Base-by-base conservation (phyloP, 2,113 vertebrate species). In the Eubucco bourcierii region DNA sequence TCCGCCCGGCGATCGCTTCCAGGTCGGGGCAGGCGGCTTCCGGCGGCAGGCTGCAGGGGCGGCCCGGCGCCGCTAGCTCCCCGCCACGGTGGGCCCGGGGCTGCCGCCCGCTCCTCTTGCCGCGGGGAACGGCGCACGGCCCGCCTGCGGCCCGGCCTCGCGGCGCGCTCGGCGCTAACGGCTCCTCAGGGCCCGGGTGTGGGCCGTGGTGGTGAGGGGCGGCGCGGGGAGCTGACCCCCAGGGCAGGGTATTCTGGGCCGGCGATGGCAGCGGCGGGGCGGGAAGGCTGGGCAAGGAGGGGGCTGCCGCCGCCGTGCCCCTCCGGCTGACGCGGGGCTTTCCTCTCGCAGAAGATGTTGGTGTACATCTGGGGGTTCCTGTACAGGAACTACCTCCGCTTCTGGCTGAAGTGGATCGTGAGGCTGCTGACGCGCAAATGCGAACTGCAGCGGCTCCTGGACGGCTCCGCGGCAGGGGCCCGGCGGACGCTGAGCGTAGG, bases 391-490 rank as follows among this genome's bases (percentile, higher is more conserved):
- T 98, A 98, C 94, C 94, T 99, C 41, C 98, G 99, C 16, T 98
- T 98, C 87, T 99, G 99, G 98, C 79, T 99, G 90, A 99, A 99
- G 97, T 99, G 99, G 99, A 10, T 99, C 59, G 56, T 99, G 84
- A 95, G 99, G 81, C 98, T 98, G 83, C 93, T 98, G 17, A 99
- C 98, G 3, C 97, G 98, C 53, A 98, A 95, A 56, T 99, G 99
- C 95, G 99, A 99, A 94, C 94, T 99, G 82, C 99, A 99, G 97
- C 98, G 99, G 19, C 98, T 99, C 77, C 98, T 98, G 74, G 97
- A 97, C 2, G 88, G 96, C 55, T 94, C 95, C 71, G 90, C 88
- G 90, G 96, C 98, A 10, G 99, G 99, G 5, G 98, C 98, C 9
- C 85, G 79, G 5, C 98, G 98, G 95, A 98, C 99, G 7, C 93